Percentiles rank a stretch among this genome's conserved stretches.
Evolutionary conservation across 2,797 vertebrate species (phyloP).

Genomic region (Lithobates sylvaticus): DNA sequence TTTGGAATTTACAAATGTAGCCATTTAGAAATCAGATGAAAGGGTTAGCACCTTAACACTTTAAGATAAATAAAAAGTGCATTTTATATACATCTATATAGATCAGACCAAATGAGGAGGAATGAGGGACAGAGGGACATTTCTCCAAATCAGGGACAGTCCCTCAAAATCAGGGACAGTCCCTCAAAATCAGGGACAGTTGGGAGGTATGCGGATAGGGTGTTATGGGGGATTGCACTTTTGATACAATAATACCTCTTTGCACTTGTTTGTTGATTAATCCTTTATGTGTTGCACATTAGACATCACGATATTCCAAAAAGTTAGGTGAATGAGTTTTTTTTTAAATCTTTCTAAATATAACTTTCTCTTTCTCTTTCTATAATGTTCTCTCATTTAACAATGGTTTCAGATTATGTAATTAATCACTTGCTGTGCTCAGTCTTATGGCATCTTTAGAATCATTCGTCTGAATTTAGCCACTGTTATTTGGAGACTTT

Average conservation of each 20-base stretch:
- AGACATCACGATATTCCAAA: neutral
- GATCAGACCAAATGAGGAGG: no score
- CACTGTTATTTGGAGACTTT: conserved; percentile 13
- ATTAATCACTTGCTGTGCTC: conserved; percentile 38
- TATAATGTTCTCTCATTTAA: conserved; percentile 5
- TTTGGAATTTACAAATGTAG: no score
- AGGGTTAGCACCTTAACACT: no score
- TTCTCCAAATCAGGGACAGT: no score
- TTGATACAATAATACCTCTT: neutral
- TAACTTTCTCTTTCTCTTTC: no score
- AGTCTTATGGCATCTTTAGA: conserved; percentile 1
- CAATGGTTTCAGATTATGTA: conserved; percentile 22
- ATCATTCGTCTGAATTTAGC: conserved; percentile 30
- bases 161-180: no score
- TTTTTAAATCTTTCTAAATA: conserved; percentile 16
- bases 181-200: no score
- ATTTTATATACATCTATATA: no score
- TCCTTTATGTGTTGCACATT: neutral
- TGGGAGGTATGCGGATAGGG: no score
- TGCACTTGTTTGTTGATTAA: neutral
- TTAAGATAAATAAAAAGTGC: no score
- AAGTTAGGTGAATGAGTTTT: neutral
- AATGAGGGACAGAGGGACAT: no score
- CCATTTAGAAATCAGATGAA: no score
- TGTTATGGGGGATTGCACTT: neutral